Evolutionary conservation across 2,888 invertebrate genomes (phyloP), one percentile per base, ranked within the genome.

Genomic region (Clostera curtula): DNA sequence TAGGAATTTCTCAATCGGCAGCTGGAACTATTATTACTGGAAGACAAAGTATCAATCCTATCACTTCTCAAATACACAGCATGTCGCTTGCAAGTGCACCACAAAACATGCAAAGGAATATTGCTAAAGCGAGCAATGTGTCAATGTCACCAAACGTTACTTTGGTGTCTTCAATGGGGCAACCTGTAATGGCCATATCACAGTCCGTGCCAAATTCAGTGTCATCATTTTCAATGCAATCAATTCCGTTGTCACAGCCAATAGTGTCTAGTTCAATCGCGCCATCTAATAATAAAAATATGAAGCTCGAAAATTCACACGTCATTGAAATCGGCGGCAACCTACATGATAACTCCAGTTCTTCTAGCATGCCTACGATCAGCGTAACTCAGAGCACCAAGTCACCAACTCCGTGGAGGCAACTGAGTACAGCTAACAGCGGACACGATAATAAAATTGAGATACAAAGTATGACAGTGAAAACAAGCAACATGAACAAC

Each of bases 281-380:
- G 8, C 77, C 79, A 21, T 65, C 80, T 2, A 47, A 58, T 10
- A 72, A 61, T 35, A 77, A 77, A 44, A 76, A 59, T 36, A 58
- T 74, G 24, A 83, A 83, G 38, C 63, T 79, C 12, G 82, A 83
- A 47, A 79, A 80, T 34, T 70, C 79, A 0, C 80, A 83, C 47
- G 72, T 83, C 2, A 80, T 83, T 27, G 82, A 83, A 57, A 83
- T 83, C 30, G 74, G 82, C 51, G 82, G 83, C 5, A 83, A 80
- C 43, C 52, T 80, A 29, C 79, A 80, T 31, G 79, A 82, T 29
- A 66, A 57, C 28, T 67, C 70, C 3, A 68, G 59, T 32, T 64
- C 71, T 6, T 45, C 59, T 1, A 71, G 53, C 48, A 49, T 82
- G 36, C 79, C 83, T 3, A 82, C 80, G 3, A 83, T 83, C 43